Conservation (phyloP, 1,140 invertebrate species). For the Apis mellifera region Amel_HAv3.1 CM009942.2:8238501-8239000, state of each 20-base stretch:
- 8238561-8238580: no score
- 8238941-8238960: no score
- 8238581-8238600: no score
- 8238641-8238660: neutral
- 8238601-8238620: no score
- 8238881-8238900: no score
- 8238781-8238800: no score
- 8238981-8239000: neutral
- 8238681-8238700: conserved; percentile 26
- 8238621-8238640: neutral
- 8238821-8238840: neutral
- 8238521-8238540: no score
- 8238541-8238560: no score
- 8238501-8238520: no score
- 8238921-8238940: no score
- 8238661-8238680: neutral
- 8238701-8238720: conserved; percentile 35
- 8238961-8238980: no score
- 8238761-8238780: conserved; percentile 16
- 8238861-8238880: neutral
- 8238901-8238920: no score
- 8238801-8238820: neutral
- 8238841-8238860: neutral
- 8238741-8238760: neutral
- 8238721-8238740: conserved; percentile 35